Conservation (phyloP, 2,113 vertebrate genomes). For the Indicator indicator region DNA sequence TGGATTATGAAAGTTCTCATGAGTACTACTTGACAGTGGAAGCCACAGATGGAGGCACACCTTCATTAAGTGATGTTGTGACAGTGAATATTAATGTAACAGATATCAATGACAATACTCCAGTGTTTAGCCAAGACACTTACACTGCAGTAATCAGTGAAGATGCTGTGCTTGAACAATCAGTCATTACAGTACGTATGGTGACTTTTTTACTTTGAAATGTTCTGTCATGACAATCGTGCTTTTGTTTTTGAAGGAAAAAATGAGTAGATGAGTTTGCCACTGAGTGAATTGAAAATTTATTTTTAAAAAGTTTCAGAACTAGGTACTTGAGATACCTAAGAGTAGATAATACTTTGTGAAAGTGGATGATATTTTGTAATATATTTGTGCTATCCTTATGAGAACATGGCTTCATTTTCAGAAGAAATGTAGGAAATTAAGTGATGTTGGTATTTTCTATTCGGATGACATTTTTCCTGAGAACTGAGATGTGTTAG, state of each 20-base stretch:
- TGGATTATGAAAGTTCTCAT: constrained; percentile 93
- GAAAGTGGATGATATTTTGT: background rate
- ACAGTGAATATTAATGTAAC: constrained; percentile 94
- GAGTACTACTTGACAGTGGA: constrained; percentile 95
- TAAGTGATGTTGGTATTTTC: background rate
- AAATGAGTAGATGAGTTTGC: background rate
- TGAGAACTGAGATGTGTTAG: constrained; percentile 26
- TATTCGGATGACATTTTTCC: background rate
- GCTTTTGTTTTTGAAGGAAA: background rate
- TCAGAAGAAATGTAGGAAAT: background rate
- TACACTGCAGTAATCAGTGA: constrained; percentile 92
- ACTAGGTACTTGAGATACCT: background rate
- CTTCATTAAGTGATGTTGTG: constrained; percentile 90
- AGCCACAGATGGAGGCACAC: constrained; percentile 91
- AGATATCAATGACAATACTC: constrained; percentile 93
- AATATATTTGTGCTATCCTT: background rate
- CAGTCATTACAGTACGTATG: constrained; percentile 82
- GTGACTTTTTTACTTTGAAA: background rate
- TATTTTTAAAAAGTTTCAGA: background rate
- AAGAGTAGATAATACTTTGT: background rate
- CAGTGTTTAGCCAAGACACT: constrained; percentile 88
- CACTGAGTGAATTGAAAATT: background rate
- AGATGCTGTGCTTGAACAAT: constrained; percentile 86
- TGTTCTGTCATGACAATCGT: background rate
- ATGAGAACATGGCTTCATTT: background rate